Evolutionary conservation across 2,113 vertebrate genomes (phyloP).

Genomic region (Macroglossus sobrinus): DNA sequence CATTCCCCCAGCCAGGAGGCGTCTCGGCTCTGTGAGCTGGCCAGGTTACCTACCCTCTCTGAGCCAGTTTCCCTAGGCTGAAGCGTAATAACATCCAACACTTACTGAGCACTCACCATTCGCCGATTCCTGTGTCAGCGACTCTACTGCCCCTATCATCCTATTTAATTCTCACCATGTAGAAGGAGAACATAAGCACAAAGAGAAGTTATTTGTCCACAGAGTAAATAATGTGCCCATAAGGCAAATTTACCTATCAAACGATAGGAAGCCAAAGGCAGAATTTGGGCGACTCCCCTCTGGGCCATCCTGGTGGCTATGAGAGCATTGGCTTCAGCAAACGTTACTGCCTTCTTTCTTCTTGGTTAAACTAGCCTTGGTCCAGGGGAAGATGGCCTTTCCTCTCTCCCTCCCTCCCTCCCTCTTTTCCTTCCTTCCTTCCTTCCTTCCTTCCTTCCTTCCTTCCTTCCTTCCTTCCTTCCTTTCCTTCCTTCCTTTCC

Average conservation of each 20-base stretch:
- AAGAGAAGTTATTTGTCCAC: background rate
- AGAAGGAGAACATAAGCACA: background rate
- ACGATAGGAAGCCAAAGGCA: background rate
- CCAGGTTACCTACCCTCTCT: background rate
- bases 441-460: no score
- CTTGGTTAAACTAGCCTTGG: background rate
- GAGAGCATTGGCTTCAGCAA: background rate
- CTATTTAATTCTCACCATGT: background rate
- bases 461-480: no score
- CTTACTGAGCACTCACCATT: background rate
- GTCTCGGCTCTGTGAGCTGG: background rate
- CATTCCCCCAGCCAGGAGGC: background rate
- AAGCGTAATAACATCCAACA: background rate
- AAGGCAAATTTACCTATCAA: background rate
- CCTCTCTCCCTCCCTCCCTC: no score
- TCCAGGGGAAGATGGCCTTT: background rate
- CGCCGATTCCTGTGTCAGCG: background rate
- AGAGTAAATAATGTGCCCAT: background rate
- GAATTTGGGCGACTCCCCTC: background rate
- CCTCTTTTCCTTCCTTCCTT: accelerated
- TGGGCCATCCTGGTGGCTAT: background rate
- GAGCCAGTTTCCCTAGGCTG: background rate
- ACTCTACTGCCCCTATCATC: background rate
- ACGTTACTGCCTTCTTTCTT: background rate
- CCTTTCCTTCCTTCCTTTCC: no score